phyloP scores from a whole-genome alignment of 2,797 vertebrate species.

The Dipus sagitta region DNA sequence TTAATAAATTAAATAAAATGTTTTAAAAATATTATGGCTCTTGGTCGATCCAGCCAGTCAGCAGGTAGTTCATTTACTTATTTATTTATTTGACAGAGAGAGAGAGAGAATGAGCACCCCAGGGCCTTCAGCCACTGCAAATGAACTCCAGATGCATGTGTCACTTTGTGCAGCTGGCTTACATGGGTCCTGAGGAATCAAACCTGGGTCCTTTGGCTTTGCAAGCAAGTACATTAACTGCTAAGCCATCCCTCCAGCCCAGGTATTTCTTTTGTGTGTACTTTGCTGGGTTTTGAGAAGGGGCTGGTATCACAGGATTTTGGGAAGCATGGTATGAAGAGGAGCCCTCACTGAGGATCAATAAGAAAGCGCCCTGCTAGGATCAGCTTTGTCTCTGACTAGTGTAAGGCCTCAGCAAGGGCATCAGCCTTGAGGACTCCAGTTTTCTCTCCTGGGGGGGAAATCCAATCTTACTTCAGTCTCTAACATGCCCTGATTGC shows the following conservation, averaged over 20 bases:
- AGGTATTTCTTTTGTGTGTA: not conserved
- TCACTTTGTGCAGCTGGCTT: no score
- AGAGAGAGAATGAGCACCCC: no score
- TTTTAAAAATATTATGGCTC: not conserved
- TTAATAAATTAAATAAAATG: no score
- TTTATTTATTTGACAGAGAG: no score
- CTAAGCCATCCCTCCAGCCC: no score
- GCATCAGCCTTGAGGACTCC: not conserved
- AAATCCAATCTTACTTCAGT: not conserved
- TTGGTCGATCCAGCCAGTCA: not conserved
- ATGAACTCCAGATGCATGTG: no score
- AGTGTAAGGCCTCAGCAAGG: not conserved
- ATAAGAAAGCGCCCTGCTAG: not conserved
- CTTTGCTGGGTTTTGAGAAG: not conserved
- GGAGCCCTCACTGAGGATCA: no score
- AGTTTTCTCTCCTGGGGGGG: not conserved
- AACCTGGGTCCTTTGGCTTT: no score
- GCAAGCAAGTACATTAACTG: no score
- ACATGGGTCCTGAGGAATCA: no score
- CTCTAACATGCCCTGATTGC: not conserved
- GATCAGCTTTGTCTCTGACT: not conserved
- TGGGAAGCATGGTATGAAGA: not conserved
- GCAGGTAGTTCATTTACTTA: not conserved
- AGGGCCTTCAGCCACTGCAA: no score
- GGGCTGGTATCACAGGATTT: not conserved